phyloP scores from a whole-genome alignment of 2,797 vertebrate genomes.

The Allochrocebus solatus region DNA sequence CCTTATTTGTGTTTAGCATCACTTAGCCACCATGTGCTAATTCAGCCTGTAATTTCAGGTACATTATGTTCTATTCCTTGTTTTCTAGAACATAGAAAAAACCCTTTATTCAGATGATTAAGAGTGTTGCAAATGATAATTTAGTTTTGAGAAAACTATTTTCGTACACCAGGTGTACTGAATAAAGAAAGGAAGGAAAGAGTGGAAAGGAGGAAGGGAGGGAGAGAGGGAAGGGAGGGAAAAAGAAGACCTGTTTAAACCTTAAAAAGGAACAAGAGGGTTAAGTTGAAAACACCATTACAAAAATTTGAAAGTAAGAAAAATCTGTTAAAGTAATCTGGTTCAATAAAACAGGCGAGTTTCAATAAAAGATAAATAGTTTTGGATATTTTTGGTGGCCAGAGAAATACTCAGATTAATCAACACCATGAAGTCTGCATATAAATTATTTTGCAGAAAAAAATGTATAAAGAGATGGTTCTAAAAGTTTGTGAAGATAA shows the following conservation, averaged over 20 bases:
- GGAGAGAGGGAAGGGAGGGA: neutral
- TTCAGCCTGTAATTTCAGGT: neutral
- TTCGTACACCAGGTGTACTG: neutral
- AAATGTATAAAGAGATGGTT: neutral
- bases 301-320: neutral
- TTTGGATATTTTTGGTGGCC: neutral
- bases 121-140: neutral
- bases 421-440: neutral
- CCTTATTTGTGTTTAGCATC: neutral
- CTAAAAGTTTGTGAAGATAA: neutral
- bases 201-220: neutral
- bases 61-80: neutral
- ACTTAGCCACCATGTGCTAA: neutral
- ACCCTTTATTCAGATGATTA: neutral
- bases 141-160: neutral
- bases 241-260: neutral
- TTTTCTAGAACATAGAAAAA: neutral
- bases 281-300: neutral
- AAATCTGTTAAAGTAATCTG: neutral
- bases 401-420: neutral
- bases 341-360: neutral
- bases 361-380: neutral
- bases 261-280: neutral
- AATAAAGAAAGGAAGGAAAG: neutral
- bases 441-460: neutral